These are phyloP conservation scores for Drosophila tristis DNA, from an alignment of 1,140 invertebrate species.

Conservation along the genomic window DNA sequence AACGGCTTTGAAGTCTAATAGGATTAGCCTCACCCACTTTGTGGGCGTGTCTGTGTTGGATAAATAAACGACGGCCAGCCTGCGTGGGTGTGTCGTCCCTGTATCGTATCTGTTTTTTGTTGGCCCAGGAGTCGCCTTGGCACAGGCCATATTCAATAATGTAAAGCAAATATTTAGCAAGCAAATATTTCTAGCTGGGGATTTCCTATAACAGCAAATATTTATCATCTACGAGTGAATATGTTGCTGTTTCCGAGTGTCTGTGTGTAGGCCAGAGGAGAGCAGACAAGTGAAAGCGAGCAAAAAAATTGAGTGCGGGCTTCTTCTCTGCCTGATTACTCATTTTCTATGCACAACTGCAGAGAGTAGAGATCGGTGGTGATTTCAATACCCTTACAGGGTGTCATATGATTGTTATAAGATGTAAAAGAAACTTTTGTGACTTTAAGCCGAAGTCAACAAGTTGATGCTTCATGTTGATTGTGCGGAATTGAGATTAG, in stretches of 20 bases:
- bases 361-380: too few relatives aligned
- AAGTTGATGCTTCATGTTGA: too few relatives aligned
- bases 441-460: too few relatives aligned
- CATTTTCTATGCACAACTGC: too few relatives aligned
- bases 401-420: too few relatives aligned
- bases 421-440: too few relatives aligned
- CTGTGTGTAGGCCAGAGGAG: not conserved
- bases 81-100: constrained; percentile 3
- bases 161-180: constrained; percentile 62
- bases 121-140: constrained; percentile 36
- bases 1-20: constrained; percentile 82
- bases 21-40: constrained; percentile 57
- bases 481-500: too few relatives aligned
- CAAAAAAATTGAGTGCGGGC: too few relatives aligned
- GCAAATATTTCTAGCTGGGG: constrained; percentile 43
- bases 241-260: not conserved
- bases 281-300: too few relatives aligned
- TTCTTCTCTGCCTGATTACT: too few relatives aligned
- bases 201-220: constrained; percentile 48
- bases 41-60: constrained; percentile 46
- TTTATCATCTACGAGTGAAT: constrained; percentile 17
- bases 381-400: too few relatives aligned
- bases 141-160: constrained; percentile 70
- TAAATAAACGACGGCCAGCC: constrained; percentile 55
- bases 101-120: constrained; percentile 12